Base-by-base conservation (phyloP, 2,888 invertebrate genomes). In the Melanophora roralis region DNA sequence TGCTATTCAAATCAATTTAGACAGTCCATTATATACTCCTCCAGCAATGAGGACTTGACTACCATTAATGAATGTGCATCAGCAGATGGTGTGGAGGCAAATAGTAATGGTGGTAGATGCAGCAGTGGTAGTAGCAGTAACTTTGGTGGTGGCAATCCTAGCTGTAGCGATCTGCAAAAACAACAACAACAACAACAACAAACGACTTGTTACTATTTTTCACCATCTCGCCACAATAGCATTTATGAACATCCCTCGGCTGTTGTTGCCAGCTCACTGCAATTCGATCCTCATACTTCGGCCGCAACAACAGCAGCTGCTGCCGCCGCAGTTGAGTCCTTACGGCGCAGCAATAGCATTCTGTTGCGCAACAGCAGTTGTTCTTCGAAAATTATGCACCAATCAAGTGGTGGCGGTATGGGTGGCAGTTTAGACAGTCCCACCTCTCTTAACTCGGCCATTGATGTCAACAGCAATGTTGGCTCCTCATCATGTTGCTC, bases 241-340 rank as follows among this genome's bases (percentile, higher is more conserved):
- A 88, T 88, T 88, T 88, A 88, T 87, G 88, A 88, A 81, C 89
- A 88, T 84, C 88, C 89, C 45, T 88, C 89, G 51, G 85, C 87
- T 34, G 89, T 88, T 64, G 88, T 87, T 67, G 88, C 88, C 53
- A 86, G 86, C 53, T 87, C 88, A 45, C 84, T 87, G 75, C 83
- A 88, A 79, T 88, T 88, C 40, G 88, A 88, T 82, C 82, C 84
- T 9, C 69, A 83, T 9, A 57, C 74, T 2, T 82, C 86, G 65
- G 84, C 85, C 32, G 86, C 88, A 1, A 86, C 86, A 45, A 85
- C 88, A 69, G 88, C 87, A 32, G 88, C 85, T 34, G 86, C 87
- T 34, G 89, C 88, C 14, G 88, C 88, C n/a, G 88, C 89, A 40
- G 88, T 88, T 64, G 88, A 88, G 71, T 88, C 85, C 45, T 74